phyloP scores from a whole-genome alignment of 2,113 vertebrate genomes.

The Chamaea fasciata region DNA sequence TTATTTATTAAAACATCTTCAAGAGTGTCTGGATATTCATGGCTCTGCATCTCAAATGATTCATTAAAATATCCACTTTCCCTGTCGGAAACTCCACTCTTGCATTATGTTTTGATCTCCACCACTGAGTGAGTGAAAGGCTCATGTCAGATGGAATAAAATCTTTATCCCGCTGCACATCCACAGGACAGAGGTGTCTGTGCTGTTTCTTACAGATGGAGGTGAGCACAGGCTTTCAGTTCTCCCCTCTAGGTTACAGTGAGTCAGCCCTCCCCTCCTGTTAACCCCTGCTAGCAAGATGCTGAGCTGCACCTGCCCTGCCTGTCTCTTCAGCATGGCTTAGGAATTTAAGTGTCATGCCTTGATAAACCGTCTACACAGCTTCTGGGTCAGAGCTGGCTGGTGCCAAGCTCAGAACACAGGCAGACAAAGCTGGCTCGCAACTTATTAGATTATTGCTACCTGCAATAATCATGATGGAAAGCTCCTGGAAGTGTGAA shows the following conservation, averaged over 20 bases:
- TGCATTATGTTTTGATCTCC: not conserved
- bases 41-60: constrained; percentile 50
- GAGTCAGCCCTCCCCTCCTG: not conserved
- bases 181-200: not conserved
- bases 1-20: constrained; percentile 63
- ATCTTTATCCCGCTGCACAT: not conserved
- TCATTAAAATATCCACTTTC: constrained; percentile 30
- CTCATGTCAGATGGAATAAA: not conserved
- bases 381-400: not conserved
- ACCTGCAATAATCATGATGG: not conserved
- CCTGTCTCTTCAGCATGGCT: not conserved
- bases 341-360: not conserved
- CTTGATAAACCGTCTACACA: not conserved
- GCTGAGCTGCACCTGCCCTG: not conserved
- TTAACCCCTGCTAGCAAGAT: not conserved
- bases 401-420: not conserved
- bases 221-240: not conserved
- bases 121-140: not conserved
- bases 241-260: not conserved
- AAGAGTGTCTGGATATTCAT: constrained; percentile 36
- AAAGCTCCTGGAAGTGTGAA: not conserved
- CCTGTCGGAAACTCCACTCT: not conserved
- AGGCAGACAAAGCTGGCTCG: not conserved
- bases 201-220: not conserved
- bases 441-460: no score